Conservation (phyloP, 2,888 invertebrate species). For the Scotopteryx bipunctaria region DNA sequence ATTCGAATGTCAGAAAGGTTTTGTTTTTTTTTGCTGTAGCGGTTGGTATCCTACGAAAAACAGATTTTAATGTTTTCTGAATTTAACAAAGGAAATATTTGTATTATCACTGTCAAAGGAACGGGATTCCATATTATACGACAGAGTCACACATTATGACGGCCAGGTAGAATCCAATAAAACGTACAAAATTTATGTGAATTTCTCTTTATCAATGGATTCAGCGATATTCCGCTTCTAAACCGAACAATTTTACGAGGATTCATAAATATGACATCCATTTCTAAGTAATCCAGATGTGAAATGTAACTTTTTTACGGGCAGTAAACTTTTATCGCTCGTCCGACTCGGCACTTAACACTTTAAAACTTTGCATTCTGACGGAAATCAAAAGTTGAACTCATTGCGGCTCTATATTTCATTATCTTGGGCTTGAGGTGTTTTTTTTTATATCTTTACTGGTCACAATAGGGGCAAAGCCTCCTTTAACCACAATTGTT, state of each 20-base stretch:
- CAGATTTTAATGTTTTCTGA: too few species aligned
- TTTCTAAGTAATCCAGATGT: slow-evolving; percentile 28
- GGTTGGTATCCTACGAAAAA: too few species aligned
- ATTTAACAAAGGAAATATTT: too few species aligned
- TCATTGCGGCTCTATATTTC: background rate
- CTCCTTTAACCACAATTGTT: too few species aligned
- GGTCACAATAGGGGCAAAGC: too few species aligned
- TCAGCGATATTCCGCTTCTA: slow-evolving; percentile 6
- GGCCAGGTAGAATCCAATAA: background rate
- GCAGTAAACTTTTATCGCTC: slow-evolving; percentile 24
- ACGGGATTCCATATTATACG: too few species aligned
- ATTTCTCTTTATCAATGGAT: slow-evolving; percentile 3
- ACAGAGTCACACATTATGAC: background rate
- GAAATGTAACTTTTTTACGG: slow-evolving; percentile 28
- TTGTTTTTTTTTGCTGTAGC: too few species aligned
- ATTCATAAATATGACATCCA: slow-evolving; percentile 27
- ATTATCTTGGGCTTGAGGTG: background rate
- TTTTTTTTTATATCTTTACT: too few species aligned
- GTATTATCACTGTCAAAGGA: too few species aligned
- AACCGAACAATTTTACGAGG: slow-evolving; percentile 32
- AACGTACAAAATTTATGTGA: background rate
- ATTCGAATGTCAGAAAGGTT: too few species aligned
- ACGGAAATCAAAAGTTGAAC: slow-evolving; percentile 18
- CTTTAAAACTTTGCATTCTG: slow-evolving; percentile 28
- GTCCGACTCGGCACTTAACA: slow-evolving; percentile 24